phyloP scores from a whole-genome alignment of 2,797 vertebrate genomes.

The Gallinago stenura region DNA sequence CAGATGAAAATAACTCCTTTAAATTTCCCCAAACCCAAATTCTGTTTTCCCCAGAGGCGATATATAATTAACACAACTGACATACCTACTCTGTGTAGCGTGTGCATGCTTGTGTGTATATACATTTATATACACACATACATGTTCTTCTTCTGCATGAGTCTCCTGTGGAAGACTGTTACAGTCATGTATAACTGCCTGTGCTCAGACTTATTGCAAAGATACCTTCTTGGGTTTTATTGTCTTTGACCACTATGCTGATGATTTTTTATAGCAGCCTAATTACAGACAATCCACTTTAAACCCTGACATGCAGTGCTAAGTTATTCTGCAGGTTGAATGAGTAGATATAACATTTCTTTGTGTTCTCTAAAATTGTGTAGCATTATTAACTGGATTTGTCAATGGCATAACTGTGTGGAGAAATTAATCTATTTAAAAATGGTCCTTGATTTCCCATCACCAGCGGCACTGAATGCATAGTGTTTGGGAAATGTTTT shows the following conservation, averaged over 20 bases:
- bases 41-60: neutral
- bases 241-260: conserved; percentile 41
- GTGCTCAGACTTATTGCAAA: neutral
- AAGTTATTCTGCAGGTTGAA: conserved; percentile 61
- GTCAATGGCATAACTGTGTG: conserved; percentile 10
- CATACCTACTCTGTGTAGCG: neutral
- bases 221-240: conserved; percentile 19
- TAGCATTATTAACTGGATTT: conserved; percentile 1
- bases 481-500: neutral
- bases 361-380: neutral
- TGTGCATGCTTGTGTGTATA: neutral
- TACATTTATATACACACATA: neutral
- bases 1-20: conserved; percentile 7
- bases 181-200: neutral
- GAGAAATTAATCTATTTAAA: neutral
- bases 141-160: neutral
- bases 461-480: neutral
- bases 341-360: conserved; percentile 9
- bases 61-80: neutral
- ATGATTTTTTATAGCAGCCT: conserved; percentile 23
- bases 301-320: conserved; percentile 21
- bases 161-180: neutral
- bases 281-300: conserved; percentile 53
- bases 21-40: neutral
- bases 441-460: conserved; percentile 2